Conservation (phyloP, 2,797 vertebrate genomes). For the Acestrorhynchus altus region DNA sequence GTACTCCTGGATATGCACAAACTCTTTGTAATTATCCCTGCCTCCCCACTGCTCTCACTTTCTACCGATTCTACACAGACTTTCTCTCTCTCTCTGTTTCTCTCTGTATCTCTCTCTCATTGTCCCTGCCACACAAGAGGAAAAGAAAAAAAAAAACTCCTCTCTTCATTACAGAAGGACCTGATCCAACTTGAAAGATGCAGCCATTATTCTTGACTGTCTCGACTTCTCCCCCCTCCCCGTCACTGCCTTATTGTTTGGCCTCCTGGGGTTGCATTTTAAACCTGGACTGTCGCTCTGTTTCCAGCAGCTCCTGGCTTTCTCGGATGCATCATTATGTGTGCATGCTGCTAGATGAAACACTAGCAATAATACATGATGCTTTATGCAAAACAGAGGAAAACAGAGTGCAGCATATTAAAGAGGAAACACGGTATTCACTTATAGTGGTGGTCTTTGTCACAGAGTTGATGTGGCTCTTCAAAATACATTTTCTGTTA, state of each 20-base stretch:
- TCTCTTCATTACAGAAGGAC: slow-evolving; percentile 90
- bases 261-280: slow-evolving; percentile 81
- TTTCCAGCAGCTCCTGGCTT: slow-evolving; percentile 36
- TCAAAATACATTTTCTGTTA: background rate
- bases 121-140: slow-evolving; percentile 60
- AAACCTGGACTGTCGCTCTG: slow-evolving; percentile 52
- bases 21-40: slow-evolving; percentile 97
- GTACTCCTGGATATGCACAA: slow-evolving; percentile 92
- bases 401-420: slow-evolving; percentile 21
- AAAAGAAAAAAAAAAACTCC: slow-evolving; percentile 86
- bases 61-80: slow-evolving; percentile 88
- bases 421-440: slow-evolving; percentile 14
- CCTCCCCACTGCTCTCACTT: slow-evolving; percentile 90
- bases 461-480: slow-evolving; percentile 22
- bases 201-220: slow-evolving; percentile 90
- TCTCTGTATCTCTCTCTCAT: slow-evolving; percentile 39
- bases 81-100: slow-evolving; percentile 36
- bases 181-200: slow-evolving; percentile 94
- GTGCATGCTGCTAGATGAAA: slow-evolving; percentile 40
- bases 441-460: slow-evolving; percentile 18
- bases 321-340: slow-evolving; percentile 39
- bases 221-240: slow-evolving; percentile 80
- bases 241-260: slow-evolving; percentile 80
- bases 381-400: slow-evolving; percentile 51
- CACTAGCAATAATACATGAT: slow-evolving; percentile 24